Percentiles rank a stretch among this genome's conserved stretches.
phyloP scores from a whole-genome alignment of 2,113 vertebrate genomes.

The Nyctibius bracteatus region DNA sequence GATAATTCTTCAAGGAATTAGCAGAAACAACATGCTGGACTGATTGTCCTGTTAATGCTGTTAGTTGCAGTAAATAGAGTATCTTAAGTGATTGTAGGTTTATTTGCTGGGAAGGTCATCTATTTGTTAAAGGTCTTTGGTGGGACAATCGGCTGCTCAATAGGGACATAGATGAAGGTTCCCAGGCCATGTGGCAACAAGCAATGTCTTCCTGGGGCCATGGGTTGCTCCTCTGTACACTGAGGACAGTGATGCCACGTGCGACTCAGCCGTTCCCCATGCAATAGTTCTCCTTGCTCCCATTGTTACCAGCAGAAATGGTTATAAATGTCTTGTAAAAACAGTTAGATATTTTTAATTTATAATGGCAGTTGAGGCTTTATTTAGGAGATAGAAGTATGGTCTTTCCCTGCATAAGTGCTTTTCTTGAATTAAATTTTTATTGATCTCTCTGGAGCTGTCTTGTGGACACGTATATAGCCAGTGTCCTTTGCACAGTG shows the following conservation, averaged over 20 bases:
- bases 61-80: neutral
- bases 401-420: neutral
- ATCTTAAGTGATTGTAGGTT: neutral
- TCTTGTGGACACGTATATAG: neutral
- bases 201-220: neutral
- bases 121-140: neutral
- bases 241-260: fast-evolving
- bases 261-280: fast-evolving
- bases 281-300: neutral
- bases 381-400: neutral
- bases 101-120: neutral
- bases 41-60: neutral
- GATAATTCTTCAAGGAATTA: neutral
- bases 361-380: neutral
- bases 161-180: neutral
- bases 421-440: neutral
- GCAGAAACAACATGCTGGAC: neutral
- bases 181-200: neutral
- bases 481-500: neutral
- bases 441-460: neutral
- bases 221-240: neutral
- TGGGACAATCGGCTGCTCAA: neutral
- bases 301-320: neutral
- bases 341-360: neutral
- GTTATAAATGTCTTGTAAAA: neutral